Evolutionary conservation across 53 echinoderm and acorn worm species (phyloP).

Genomic region (Paracentrotus lividus): DNA sequence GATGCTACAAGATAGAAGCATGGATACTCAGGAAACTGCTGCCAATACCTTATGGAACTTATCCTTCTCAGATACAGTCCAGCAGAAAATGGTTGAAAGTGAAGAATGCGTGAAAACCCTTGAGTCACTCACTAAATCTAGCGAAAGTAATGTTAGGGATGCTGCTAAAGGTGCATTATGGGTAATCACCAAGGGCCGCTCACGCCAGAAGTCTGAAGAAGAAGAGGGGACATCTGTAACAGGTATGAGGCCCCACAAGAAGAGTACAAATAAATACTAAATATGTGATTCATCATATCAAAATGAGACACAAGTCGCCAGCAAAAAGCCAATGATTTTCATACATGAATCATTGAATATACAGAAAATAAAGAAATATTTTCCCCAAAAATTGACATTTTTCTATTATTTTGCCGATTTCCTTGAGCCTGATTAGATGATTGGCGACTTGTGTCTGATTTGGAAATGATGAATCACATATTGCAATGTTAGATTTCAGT

Average conservation of each 20-base stretch:
- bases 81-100: conserved; percentile 72
- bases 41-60: conserved; percentile 95
- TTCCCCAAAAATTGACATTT: too few relatives aligned
- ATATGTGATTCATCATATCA: too few relatives aligned
- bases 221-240: conserved; percentile 6
- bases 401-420: too few relatives aligned
- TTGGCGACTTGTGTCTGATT: too few relatives aligned
- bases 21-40: conserved; percentile 85
- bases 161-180: conserved; percentile 95
- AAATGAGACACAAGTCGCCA: too few relatives aligned
- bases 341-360: too few relatives aligned
- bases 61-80: conserved; percentile 77
- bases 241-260: conserved; percentile 45
- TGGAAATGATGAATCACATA: too few relatives aligned
- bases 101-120: conserved; percentile 75
- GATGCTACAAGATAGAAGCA: conserved; percentile 80
- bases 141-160: conserved; percentile 73
- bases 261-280: neutral
- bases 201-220: conserved; percentile 63
- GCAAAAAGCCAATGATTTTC: too few relatives aligned
- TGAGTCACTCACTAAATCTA: conserved; percentile 72
- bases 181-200: conserved; percentile 70
- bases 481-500: too few relatives aligned
- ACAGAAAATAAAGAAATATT: too few relatives aligned
- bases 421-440: too few relatives aligned